Conservation (phyloP, 2,113 vertebrate species). For the Balaeniceps rex region DNA sequence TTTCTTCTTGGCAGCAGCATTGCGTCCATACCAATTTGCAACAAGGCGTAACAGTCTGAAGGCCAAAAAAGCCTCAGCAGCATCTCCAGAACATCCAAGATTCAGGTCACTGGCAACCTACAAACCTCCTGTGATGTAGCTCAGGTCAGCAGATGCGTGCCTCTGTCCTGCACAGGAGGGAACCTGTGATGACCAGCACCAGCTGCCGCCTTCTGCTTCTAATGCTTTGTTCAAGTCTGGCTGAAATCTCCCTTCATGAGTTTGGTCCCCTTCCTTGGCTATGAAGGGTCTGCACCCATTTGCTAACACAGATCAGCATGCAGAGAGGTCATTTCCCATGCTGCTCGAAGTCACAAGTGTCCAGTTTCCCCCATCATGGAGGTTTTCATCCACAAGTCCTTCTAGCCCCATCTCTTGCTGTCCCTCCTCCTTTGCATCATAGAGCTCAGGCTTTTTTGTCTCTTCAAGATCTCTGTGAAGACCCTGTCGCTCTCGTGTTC, state of each 20-base stretch:
- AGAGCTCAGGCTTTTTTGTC: neutral
- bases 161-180: neutral
- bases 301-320: neutral
- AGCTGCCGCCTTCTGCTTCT: neutral
- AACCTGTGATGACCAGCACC: neutral
- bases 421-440: neutral
- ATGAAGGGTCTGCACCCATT: neutral
- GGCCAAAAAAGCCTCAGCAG: neutral
- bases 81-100: neutral
- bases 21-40: neutral
- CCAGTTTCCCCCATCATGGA: neutral
- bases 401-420: neutral
- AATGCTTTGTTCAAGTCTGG: neutral
- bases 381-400: neutral
- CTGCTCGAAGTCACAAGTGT: neutral
- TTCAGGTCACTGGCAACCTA: neutral
- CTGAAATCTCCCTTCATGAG: neutral
- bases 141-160: neutral
- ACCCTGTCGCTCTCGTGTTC: fast-evolving
- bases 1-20: neutral
- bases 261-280: neutral
- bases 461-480: neutral
- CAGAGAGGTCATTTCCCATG: neutral
- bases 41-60: neutral
- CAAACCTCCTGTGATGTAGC: neutral